phyloP scores from a whole-genome alignment of 2,113 vertebrate species.

The Protomyctophum bolini region DNA sequence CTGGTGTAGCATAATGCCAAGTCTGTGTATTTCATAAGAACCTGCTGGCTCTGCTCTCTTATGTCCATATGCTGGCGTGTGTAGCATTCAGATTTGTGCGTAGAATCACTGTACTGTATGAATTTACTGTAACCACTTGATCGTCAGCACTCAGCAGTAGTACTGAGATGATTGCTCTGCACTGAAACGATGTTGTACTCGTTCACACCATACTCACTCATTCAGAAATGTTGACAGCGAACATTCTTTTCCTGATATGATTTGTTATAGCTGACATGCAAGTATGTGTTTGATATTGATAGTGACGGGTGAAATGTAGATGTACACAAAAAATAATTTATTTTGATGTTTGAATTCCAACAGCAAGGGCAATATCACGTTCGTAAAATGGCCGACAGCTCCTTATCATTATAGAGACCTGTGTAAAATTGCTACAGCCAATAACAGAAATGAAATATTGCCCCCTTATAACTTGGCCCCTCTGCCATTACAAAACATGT shows the following conservation, averaged over 20 bases:
- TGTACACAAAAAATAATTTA: background rate
- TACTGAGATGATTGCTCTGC: slow-evolving; percentile 38
- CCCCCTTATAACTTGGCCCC: slow-evolving; percentile 20
- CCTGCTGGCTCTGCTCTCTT: slow-evolving; percentile 53
- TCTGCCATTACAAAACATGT: slow-evolving; percentile 36
- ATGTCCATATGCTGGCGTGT: slow-evolving; percentile 41
- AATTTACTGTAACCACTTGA: slow-evolving; percentile 47
- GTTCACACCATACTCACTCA: slow-evolving; percentile 31
- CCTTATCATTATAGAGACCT: slow-evolving; percentile 22
- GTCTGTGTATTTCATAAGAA: slow-evolving; percentile 59
- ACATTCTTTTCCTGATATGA: slow-evolving; percentile 19
- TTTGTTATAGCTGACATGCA: slow-evolving; percentile 17
- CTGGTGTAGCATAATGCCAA: slow-evolving; percentile 52
- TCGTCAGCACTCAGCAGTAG: slow-evolving; percentile 31
- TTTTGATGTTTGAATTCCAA: slow-evolving; percentile 26
- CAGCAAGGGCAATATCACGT: background rate
- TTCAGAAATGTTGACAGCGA: slow-evolving; percentile 13
- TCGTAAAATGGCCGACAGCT: slow-evolving; percentile 2
- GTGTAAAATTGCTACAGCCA: slow-evolving; percentile 35
- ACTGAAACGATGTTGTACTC: slow-evolving; percentile 52
- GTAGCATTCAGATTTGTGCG: slow-evolving; percentile 52
- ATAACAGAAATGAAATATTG: slow-evolving; percentile 45
- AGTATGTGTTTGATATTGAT: slow-evolving; percentile 28
- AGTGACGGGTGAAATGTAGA: slow-evolving; percentile 21
- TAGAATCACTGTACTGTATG: slow-evolving; percentile 27